A percentile compares a stretch with the other conserved stretches of the same genome.
phyloP scores from a whole-genome alignment of 2,888 invertebrate species.

The Rhagonycha lutea region DNA sequence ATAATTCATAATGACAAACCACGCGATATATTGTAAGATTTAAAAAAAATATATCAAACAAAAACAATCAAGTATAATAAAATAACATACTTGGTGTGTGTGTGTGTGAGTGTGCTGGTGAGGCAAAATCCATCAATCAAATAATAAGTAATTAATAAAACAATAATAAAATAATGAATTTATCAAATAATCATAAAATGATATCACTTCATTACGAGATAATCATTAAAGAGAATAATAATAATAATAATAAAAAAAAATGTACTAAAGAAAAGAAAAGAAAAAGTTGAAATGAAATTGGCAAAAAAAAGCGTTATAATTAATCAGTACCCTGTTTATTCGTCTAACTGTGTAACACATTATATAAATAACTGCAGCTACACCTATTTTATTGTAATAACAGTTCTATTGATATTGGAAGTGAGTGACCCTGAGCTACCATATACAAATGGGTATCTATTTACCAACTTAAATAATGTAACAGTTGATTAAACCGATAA shows the following conservation, averaged over 20 bases:
- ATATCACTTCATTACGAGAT: neutral
- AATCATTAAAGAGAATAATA: neutral
- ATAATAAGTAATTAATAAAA: neutral
- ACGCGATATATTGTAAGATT: neutral
- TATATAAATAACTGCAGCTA: constrained; percentile 34
- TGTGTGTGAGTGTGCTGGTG: neutral
- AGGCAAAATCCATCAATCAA: neutral
- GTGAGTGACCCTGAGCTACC: constrained; percentile 58
- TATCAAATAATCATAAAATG: neutral
- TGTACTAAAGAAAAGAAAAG: neutral
- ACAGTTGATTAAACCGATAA: constrained; percentile 31
- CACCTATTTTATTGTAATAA: constrained; percentile 41
- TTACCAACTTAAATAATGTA: constrained; percentile 33
- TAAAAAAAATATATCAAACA: neutral
- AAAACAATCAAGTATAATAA: neutral
- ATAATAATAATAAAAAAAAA: neutral
- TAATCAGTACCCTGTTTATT: constrained; percentile 16
- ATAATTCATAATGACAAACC: neutral
- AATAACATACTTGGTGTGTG: neutral
- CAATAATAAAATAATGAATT: neutral
- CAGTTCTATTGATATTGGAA: constrained; percentile 54
- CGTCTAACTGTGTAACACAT: constrained; percentile 28
- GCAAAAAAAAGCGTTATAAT: constrained; percentile 2
- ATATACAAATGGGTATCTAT: constrained; percentile 38
- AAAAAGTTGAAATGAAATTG: neutral